A percentile compares a stretch with the other conserved stretches of the same genome.
Evolutionary conservation across 2,888 invertebrate genomes (phyloP).

Genomic region (Aspidiotus rigidus): DNA sequence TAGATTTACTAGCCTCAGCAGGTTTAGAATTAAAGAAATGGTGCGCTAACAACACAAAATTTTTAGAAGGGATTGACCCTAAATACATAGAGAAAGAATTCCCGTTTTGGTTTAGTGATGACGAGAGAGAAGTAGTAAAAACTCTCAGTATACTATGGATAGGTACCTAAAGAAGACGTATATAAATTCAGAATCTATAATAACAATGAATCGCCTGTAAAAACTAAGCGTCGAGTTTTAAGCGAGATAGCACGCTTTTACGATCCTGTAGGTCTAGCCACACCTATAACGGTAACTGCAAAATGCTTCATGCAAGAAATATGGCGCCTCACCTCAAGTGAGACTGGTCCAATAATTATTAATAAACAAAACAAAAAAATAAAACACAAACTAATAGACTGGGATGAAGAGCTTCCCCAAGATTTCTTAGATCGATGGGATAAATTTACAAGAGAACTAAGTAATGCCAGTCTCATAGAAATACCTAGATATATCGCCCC

Average conservation of each 20-base stretch:
- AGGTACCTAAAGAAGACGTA: constrained; percentile 29
- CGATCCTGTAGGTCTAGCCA: neutral
- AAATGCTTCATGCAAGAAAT: too few species aligned
- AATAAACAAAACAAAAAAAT: too few species aligned
- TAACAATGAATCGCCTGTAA: neutral
- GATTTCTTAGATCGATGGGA: too few species aligned
- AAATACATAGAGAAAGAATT: neutral
- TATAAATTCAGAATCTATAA: constrained; percentile 31
- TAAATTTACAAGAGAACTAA: too few species aligned
- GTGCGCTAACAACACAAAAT: neutral
- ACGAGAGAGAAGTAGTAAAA: constrained; percentile 22
- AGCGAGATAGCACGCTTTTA: neutral
- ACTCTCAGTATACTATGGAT: constrained; percentile 37
- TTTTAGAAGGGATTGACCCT: neutral
- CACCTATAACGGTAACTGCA: neutral
- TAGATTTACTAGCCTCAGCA: neutral
- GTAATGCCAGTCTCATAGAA: too few species aligned
- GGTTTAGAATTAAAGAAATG: constrained; percentile 5
- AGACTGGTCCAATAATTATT: too few species aligned
- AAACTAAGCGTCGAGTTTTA: neutral
- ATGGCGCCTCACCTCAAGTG: too few species aligned
- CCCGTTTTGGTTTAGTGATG: neutral
- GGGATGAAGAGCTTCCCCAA: too few species aligned
- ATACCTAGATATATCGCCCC: too few species aligned
- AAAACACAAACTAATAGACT: too few species aligned